Evolutionary conservation across 2,797 vertebrate species (phyloP).

Genomic region (Ataeniobius toweri): DNA sequence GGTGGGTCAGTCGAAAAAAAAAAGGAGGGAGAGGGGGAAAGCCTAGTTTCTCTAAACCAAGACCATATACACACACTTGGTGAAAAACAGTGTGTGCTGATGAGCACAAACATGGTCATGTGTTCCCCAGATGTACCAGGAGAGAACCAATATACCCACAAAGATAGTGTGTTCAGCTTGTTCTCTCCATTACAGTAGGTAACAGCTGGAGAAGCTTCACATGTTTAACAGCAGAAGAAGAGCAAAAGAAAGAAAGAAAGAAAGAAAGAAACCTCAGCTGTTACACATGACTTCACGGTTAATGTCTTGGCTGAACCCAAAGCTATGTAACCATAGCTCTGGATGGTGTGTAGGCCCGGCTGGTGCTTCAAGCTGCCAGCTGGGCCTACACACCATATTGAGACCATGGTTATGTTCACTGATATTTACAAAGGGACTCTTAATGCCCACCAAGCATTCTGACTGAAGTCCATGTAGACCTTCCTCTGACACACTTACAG

Average conservation of each 20-base stretch:
- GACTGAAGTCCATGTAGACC: conserved; percentile 57
- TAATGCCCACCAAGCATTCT: conserved; percentile 49
- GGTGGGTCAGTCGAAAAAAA: conserved; percentile 59
- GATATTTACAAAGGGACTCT: conserved; percentile 64
- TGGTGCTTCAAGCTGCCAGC: conserved; percentile 15
- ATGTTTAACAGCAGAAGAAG: conserved; percentile 18
- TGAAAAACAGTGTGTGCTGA: conserved; percentile 67
- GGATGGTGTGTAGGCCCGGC: background rate
- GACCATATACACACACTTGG: conserved; percentile 49
- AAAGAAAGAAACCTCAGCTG: conserved; percentile 67
- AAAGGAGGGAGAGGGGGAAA: conserved; percentile 67
- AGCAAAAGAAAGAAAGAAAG: conserved; percentile 18
- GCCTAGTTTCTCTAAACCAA: conserved; percentile 68
- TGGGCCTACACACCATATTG: conserved; percentile 56
- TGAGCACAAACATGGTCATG: conserved; percentile 73
- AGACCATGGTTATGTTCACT: conserved; percentile 70
- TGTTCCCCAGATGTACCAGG: conserved; percentile 73
- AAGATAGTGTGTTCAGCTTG: conserved; percentile 39
- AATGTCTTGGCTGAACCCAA: conserved; percentile 71
- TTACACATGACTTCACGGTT: conserved; percentile 73
- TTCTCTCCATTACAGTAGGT: conserved; percentile 39
- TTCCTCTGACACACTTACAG: background rate
- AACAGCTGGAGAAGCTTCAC: conserved; percentile 18
- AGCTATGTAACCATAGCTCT: conserved; percentile 5
- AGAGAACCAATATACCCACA: conserved; percentile 52